Evolutionary conservation across 1,140 invertebrate genomes (phyloP).

Genomic region (Sweltsa coloradensis): DNA sequence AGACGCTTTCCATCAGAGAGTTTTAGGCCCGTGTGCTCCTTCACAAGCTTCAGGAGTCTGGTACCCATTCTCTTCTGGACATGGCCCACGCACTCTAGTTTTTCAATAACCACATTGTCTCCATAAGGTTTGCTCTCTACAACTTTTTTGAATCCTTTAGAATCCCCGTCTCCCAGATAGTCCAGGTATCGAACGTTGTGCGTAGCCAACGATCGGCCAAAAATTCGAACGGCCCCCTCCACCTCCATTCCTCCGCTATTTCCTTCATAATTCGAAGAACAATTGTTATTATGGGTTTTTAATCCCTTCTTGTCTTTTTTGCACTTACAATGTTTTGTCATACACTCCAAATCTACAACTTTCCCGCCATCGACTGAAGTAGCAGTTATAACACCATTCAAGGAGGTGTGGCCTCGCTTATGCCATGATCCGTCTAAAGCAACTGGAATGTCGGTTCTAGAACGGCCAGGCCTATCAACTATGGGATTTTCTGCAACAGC

Average conservation of each 20-base stretch:
- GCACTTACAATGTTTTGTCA: slow-evolving; percentile 15
- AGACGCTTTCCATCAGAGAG: slow-evolving; percentile 7
- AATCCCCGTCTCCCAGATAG: slow-evolving; percentile 17
- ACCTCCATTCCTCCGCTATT: slow-evolving; percentile 15
- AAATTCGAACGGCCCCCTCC: slow-evolving; percentile 14
- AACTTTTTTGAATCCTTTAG: slow-evolving; percentile 13
- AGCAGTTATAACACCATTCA: slow-evolving; percentile 11
- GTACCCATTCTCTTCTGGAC: slow-evolving; percentile 15
- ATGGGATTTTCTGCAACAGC: slow-evolving; percentile 4
- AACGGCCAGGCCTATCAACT: background rate
- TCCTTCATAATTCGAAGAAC: slow-evolving; percentile 12
- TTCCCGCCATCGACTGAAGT: slow-evolving; percentile 12
- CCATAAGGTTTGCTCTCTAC: slow-evolving; percentile 15
- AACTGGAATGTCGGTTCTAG: slow-evolving; percentile 12
- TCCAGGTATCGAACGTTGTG: slow-evolving; percentile 15
- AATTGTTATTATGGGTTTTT: slow-evolving; percentile 7
- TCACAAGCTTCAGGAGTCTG: background rate
- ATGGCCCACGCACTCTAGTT: slow-evolving; percentile 17
- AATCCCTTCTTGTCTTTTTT: background rate
- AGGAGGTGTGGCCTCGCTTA: slow-evolving; percentile 12
- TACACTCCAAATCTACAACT: slow-evolving; percentile 12
- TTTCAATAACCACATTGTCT: slow-evolving; percentile 10
- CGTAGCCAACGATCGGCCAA: slow-evolving; percentile 7
- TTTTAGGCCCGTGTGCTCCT: background rate
- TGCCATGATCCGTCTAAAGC: slow-evolving; percentile 17